A percentile compares a stretch with the other conserved stretches of the same genome.
Conservation (phyloP, 2,113 vertebrate species). For the Platysternon megacephalum region DNA sequence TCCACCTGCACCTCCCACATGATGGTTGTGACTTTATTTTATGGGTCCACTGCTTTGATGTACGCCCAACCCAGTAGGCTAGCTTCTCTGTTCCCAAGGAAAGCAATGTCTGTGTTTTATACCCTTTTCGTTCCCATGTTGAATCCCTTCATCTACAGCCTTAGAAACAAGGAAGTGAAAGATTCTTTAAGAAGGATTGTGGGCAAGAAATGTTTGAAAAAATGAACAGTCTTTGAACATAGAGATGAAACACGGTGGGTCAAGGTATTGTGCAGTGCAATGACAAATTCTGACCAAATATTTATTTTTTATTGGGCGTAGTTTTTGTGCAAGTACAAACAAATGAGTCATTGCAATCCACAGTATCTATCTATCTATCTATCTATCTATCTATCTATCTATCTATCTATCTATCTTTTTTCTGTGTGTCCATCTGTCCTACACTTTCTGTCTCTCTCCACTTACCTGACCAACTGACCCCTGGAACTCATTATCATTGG, state of each 20-base stretch:
- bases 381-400: too few species aligned
- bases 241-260: background rate
- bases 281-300: too few species aligned
- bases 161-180: background rate
- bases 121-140: constrained; percentile 43
- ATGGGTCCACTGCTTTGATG: constrained; percentile 22
- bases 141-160: constrained; percentile 45
- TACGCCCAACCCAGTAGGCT: constrained; percentile 24
- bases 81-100: constrained; percentile 15
- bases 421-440: too few species aligned
- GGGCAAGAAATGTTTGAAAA: background rate
- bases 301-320: too few species aligned
- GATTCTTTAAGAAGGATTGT: background rate
- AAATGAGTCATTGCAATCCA: background rate
- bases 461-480: too few species aligned
- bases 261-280: too few species aligned
- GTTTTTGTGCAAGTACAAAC: too few species aligned
- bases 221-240: background rate
- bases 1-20: constrained; percentile 53
- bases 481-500: too few species aligned
- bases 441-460: too few species aligned
- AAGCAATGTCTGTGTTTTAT: constrained; percentile 25
- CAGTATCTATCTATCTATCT: too few species aligned
- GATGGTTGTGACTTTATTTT: constrained; percentile 30
- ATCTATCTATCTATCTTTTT: too few species aligned